These are phyloP conservation scores for Diprion similis DNA, from an alignment of 1,140 invertebrate genomes.

Conservation along the genomic window DNA sequence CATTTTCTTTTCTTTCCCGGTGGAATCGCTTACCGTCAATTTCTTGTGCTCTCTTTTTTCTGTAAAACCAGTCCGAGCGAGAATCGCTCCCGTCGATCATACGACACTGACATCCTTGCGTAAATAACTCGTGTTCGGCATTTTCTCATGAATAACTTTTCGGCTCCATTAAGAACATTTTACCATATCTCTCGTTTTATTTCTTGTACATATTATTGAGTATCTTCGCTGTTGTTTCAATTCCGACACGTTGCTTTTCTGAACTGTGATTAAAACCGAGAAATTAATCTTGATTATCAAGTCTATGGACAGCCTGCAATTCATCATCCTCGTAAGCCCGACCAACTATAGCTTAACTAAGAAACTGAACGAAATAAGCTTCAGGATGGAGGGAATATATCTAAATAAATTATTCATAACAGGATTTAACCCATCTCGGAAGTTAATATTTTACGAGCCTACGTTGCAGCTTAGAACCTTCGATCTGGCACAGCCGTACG, in stretches of 20 bases:
- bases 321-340: not conserved
- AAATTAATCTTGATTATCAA: not conserved
- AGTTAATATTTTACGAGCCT: too few species aligned
- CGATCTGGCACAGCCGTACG: too few species aligned
- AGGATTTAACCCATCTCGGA: too few species aligned
- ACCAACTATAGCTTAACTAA: too few species aligned
- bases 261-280: not conserved
- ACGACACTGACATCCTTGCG: not conserved
- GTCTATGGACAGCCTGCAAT: not conserved
- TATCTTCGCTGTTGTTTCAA: not conserved
- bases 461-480: too few species aligned
- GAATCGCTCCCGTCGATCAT: not conserved
- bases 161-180: not conserved
- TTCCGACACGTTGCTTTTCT: not conserved
- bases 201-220: not conserved
- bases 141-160: not conserved
- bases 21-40: not conserved
- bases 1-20: not conserved
- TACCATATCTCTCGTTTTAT: not conserved
- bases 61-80: not conserved
- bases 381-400: too few species aligned
- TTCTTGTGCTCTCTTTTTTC: not conserved
- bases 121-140: not conserved
- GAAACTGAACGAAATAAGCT: too few species aligned
- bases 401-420: too few species aligned